Conservation (phyloP, 2,888 invertebrate genomes). For the Diaprepes abbreviatus region DNA sequence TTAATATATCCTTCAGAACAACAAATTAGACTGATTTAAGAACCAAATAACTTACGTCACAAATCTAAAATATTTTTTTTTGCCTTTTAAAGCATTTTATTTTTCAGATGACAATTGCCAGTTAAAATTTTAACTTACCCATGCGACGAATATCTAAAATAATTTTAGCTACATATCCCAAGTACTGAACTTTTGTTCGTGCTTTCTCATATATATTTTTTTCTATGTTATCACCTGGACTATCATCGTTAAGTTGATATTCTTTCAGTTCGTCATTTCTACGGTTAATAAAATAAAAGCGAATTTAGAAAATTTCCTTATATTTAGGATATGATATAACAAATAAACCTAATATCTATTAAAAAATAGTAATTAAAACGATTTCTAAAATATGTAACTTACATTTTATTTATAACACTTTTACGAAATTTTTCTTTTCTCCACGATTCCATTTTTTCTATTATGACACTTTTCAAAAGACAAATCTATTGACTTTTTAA, state of each 20-base stretch:
- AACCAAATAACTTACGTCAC: too few species aligned
- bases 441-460: constrained; percentile 23
- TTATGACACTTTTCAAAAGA: background rate
- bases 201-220: constrained; percentile 24
- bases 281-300: background rate
- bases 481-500: background rate
- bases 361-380: background rate
- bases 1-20: too few species aligned
- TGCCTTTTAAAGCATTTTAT: too few species aligned
- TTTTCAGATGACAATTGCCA: too few species aligned
- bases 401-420: constrained; percentile 29
- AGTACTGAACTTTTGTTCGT: constrained; percentile 30
- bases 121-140: constrained; percentile 24
- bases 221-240: constrained; percentile 16
- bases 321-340: too few species aligned
- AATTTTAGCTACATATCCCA: constrained; percentile 40
- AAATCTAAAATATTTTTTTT: too few species aligned
- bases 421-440: constrained; percentile 24
- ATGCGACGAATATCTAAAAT: constrained; percentile 32
- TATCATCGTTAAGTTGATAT: background rate
- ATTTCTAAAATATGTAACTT: background rate
- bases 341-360: background rate
- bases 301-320: too few species aligned
- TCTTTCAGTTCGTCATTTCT: constrained; percentile 17
- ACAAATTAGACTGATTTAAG: too few species aligned